Evolutionary conservation across 2,113 vertebrate species (phyloP), one percentile per base, ranked within the genome.

Genomic region (Rhipidura dahli): DNA sequence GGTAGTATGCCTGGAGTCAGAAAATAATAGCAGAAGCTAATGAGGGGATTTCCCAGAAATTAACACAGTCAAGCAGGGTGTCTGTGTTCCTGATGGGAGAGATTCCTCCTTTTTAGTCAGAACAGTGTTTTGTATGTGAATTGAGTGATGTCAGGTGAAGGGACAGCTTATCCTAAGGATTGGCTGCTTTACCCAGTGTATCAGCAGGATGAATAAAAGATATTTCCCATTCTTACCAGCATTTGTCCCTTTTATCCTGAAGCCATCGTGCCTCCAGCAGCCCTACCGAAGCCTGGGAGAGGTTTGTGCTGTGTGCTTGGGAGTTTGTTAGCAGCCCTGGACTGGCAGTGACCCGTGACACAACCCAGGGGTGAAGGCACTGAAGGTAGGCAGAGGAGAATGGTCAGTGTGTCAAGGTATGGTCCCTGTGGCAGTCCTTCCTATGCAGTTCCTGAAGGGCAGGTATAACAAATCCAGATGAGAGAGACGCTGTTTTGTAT

Each of bases 11-110:
- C 18, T 60, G 56, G 44, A 83, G 93, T 31, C 35, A 39, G 69
- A 89, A 93, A 96, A 94, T 87, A 89, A 81, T 59, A 63, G 60
- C 54, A 63, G 64, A 60, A 68, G 27, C 8, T 90, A 93, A 94
- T 78, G 49, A 92, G 68, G 11, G 57, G 53, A 45, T 92, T 93
- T 91, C 83, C 42, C 30, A 22, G 60, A 81, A 92, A 92, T 78
- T 81, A 77, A 50, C 22, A 49, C 20, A 45, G 15, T 90, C 42
- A 35, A 75, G 44, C 31, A 65, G 45, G 31, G 8, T 57, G 22
- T 72, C 65, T 83, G 42, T 26, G 53, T 33, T 78, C 64, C 40
- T 64, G 26, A 49, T 86, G 50, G 33, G 30, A 83, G 40, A 83
- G 13, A 28, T 37, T 9, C 9, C 51, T 68, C 14, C 5, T 65